These are phyloP conservation scores for Ptycholaimellus sp. DNA, from an alignment of 2,888 invertebrate species.

Conservation along the genomic window DNA sequence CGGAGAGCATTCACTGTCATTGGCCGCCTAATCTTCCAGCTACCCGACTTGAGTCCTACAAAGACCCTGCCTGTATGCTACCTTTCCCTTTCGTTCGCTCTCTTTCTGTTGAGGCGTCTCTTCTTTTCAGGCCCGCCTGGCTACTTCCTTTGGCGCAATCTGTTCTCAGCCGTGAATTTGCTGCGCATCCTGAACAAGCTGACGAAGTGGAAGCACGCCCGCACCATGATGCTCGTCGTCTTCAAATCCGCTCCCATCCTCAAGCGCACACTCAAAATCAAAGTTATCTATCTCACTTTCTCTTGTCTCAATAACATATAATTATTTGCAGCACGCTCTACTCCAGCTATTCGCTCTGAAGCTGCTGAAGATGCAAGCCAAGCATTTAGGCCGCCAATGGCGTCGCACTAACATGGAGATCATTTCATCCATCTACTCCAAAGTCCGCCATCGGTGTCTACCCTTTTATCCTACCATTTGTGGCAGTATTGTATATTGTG, in stretches of 20 bases:
- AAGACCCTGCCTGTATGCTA: not conserved
- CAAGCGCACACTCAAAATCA: slow-evolving; percentile 64
- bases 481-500: no score
- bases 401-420: slow-evolving; percentile 98
- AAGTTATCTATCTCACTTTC: no score
- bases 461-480: no score
- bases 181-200: slow-evolving; percentile 84
- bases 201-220: slow-evolving; percentile 98
- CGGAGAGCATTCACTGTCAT: no score
- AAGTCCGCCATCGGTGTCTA: slow-evolving; percentile 36
- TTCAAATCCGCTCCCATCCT: slow-evolving; percentile 97
- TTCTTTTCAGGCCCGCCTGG: not conserved
- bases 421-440: slow-evolving; percentile 92
- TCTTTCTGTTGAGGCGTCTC: not conserved
- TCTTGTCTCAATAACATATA: no score
- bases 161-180: slow-evolving; percentile 88
- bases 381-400: slow-evolving; percentile 95
- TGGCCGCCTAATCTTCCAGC: not conserved
- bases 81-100: not conserved
- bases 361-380: slow-evolving; percentile 94
- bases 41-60: not conserved
- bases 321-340: no score
- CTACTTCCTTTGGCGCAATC: slow-evolving; percentile 66
- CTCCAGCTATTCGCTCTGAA: slow-evolving; percentile 94
- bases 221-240: slow-evolving; percentile 70